Base-by-base conservation (phyloP, 2,888 invertebrate species). In the Orchesellides sinensis region DNA sequence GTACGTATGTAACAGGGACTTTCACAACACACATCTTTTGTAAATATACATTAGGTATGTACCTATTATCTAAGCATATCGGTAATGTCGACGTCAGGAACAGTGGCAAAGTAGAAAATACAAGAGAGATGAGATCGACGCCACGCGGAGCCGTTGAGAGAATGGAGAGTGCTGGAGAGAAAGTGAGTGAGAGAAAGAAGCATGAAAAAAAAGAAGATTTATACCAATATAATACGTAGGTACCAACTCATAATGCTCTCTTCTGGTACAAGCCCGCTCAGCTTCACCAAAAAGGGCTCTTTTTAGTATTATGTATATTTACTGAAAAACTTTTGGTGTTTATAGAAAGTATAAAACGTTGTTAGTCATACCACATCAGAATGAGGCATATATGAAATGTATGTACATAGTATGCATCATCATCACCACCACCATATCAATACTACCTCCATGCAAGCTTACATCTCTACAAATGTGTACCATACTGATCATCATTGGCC, bases 81-180 rank as follows among this genome's bases (percentile, higher is more conserved):
- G 45, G 12, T 47, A 40, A 66, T 35, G 40, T 77, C 40, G 27
- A 23, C 75, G 54, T 75, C 54, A 77, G 45, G 40, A 45, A 56
- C 56, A 75, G 29, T 49, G 32, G 47, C 23, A 29, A 32, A 73
- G 61, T 29, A 61, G 25, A 61, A 35, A 35, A 52, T 21, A 40
- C n/a, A 32, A 54, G 47, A 78, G 69, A 78, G 78, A 78, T 78
- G 78, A 59, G 69, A 78, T 78, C 69, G 78, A 78, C 78, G 78
- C 78, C 78, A 78, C 61, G 78, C 69, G 69, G 78, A 77, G 77
- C 25, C 66, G 77, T 68, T 66, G 77, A 77, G 77, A 68, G 66
- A 66, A 66, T 49, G 29, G 74, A 66, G 54, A 77, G 32, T 40
- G 70, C 19, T 29, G 54, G 59, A 40, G 73, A 17, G 69, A 73